phyloP scores from a whole-genome alignment of 2,113 vertebrate genomes.

The Gobiocypris rarus region DNA sequence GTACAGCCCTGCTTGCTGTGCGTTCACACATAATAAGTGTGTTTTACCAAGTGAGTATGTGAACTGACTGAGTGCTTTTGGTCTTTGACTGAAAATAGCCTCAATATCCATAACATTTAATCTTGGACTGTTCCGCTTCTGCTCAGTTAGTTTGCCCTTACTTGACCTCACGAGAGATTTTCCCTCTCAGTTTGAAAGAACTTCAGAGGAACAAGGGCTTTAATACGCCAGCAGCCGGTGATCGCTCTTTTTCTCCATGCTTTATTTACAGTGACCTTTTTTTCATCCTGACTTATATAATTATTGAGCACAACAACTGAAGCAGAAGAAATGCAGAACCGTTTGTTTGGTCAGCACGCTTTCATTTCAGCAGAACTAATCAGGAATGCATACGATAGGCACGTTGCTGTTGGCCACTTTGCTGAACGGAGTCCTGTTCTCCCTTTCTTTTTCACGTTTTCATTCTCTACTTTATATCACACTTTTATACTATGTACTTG shows the following conservation, averaged over 20 bases:
- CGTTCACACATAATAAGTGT: no score
- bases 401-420: neutral
- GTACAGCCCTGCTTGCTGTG: neutral
- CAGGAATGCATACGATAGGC: neutral
- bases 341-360: constrained; percentile 33
- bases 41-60: no score
- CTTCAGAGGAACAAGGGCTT: neutral
- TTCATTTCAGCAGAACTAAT: neutral
- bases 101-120: neutral
- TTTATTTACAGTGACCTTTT: neutral
- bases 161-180: constrained; percentile 10
- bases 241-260: neutral
- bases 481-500: no score
- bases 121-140: neutral
- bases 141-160: neutral
- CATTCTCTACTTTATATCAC: neutral
- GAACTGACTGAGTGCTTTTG: neutral
- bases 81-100: neutral
- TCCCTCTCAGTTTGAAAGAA: neutral
- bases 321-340: neutral
- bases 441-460: neutral
- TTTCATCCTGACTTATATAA: neutral
- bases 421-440: neutral
- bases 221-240: neutral
- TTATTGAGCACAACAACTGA: neutral